These are phyloP conservation scores for Parnassius glacialis DNA, from an alignment of 2,888 invertebrate genomes.

Conservation along the genomic window DNA sequence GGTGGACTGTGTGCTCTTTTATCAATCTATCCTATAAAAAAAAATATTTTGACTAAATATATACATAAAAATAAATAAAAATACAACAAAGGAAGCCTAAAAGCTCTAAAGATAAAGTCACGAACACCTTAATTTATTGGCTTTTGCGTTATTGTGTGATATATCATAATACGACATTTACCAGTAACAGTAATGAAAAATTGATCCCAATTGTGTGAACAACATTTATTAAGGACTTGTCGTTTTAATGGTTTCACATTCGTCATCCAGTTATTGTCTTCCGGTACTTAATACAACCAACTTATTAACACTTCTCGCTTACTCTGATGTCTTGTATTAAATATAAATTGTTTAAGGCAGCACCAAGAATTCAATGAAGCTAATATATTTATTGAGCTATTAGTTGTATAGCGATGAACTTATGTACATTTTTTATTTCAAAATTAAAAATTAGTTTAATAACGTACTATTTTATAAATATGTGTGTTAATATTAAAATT, in stretches of 20 bases:
- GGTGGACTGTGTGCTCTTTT: too few species aligned
- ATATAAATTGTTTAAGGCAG: neutral
- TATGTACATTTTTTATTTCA: neutral
- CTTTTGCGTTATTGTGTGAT: neutral
- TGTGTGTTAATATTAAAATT: too few species aligned
- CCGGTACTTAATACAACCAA: neutral
- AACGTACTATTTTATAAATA: too few species aligned
- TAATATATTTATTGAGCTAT: too few species aligned
- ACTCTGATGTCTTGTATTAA: neutral
- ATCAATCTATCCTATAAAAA: too few species aligned
- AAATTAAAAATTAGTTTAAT: too few species aligned
- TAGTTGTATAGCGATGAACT: neutral
- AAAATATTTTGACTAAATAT: too few species aligned
- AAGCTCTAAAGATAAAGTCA: too few species aligned
- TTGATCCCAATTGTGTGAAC: conserved; percentile 21
- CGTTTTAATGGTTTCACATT: conserved; percentile 23
- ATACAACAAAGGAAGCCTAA: too few species aligned
- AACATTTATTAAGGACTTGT: conserved; percentile 27
- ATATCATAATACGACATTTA: neutral
- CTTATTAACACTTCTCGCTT: conserved; percentile 1
- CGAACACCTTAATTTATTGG: too few species aligned
- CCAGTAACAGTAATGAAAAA: conserved; percentile 6
- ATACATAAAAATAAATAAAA: too few species aligned
- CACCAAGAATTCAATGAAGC: neutral
- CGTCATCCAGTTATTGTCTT: conserved; percentile 9